A percentile compares a stretch with the other conserved stretches of the same genome.
These are phyloP conservation scores for Rotaria socialis DNA, from an alignment of 2,888 invertebrate species.

Conservation along the genomic window DNA sequence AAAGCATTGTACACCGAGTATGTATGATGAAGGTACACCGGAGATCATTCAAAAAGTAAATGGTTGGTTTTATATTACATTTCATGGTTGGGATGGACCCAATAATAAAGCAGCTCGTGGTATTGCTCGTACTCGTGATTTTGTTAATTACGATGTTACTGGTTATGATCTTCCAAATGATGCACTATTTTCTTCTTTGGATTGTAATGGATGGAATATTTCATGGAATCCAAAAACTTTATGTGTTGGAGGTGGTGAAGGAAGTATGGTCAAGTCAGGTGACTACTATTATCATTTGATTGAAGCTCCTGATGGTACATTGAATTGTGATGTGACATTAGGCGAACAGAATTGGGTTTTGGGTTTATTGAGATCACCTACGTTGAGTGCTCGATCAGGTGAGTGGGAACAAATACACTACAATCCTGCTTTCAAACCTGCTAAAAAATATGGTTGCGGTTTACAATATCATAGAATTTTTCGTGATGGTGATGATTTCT, in stretches of 20 bases:
- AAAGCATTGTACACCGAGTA: conserved; percentile 18
- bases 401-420: conserved; percentile 23
- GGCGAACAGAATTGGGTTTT: conserved; percentile 32
- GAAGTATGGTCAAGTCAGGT: conserved; percentile 11
- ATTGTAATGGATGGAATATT: conserved; percentile 33
- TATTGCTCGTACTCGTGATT: conserved; percentile 18
- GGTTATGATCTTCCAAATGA: conserved; percentile 33
- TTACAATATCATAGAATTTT: conserved; percentile 35
- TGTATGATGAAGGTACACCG: conserved; percentile 36
- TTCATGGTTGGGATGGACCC: conserved; percentile 27
- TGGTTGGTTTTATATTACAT: conserved; percentile 29
- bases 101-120: conserved; percentile 31
- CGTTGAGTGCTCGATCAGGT: conserved; percentile 30
- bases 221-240: conserved; percentile 14
- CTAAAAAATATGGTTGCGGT: conserved; percentile 28
- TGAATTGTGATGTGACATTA: conserved; percentile 9
- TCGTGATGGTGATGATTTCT: conserved; percentile 27
- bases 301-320: conserved; percentile 16
- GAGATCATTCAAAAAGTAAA: conserved; percentile 14
- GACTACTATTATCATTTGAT: conserved; percentile 32
- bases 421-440: conserved; percentile 28
- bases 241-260: conserved; percentile 31
- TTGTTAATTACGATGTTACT: conserved; percentile 16
- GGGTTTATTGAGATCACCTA: neutral
- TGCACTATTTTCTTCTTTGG: conserved; percentile 1